Percentiles rank a stretch among this genome's conserved stretches.
These are phyloP conservation scores for Priocnemis perturbator DNA, from an alignment of 2,888 invertebrate genomes.

Conservation along the genomic window DNA sequence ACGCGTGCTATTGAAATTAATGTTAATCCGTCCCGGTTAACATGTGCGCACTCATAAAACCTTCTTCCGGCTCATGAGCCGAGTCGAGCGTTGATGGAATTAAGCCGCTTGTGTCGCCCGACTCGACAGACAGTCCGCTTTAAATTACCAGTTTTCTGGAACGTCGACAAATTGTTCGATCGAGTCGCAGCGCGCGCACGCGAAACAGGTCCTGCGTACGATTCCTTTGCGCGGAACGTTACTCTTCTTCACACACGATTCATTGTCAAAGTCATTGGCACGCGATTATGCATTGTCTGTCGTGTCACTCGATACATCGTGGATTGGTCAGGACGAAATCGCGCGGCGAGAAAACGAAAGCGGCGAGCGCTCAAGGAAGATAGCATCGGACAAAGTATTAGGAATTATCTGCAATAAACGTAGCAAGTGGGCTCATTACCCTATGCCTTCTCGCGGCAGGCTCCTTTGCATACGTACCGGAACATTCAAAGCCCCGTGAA, in stretches of 20 bases:
- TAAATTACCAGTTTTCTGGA: conserved; percentile 34
- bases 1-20: conserved; percentile 75
- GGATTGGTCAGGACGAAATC: neutral
- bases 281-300: too few species aligned
- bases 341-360: neutral
- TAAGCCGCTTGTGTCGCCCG: conserved; percentile 64
- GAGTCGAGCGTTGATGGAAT: conserved; percentile 67
- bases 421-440: conserved; percentile 30
- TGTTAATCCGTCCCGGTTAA: conserved; percentile 72
- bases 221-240: too few species aligned
- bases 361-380: conserved; percentile 25
- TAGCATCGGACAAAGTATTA: conserved; percentile 40
- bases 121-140: conserved; percentile 27
- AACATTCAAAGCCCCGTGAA: conserved; percentile 38
- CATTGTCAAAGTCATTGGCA: too few species aligned
- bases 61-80: conserved; percentile 70
- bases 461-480: conserved; percentile 34
- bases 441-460: conserved; percentile 22
- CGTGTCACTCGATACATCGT: neutral
- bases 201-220: too few species aligned
- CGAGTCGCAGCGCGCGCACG: neutral
- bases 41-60: conserved; percentile 69
- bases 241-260: too few species aligned
- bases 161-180: conserved; percentile 9
- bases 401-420: conserved; percentile 31